Evolutionary conservation across 2,113 vertebrate species (phyloP).

Genomic region (Mormyrus lacerda): DNA sequence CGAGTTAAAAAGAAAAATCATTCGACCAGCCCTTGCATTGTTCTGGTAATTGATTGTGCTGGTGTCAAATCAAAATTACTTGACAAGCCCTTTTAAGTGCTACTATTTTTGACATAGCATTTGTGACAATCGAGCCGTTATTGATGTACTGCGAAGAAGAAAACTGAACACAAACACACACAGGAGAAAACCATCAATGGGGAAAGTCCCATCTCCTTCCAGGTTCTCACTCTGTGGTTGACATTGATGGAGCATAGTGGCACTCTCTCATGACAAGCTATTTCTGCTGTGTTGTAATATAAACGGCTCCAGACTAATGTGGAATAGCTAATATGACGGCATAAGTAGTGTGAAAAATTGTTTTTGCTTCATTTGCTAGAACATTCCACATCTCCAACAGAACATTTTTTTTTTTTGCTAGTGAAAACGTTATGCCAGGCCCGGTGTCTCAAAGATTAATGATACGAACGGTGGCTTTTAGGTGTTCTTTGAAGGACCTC

Average conservation of each 20-base stretch:
- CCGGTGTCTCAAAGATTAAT: background rate
- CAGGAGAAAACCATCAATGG: background rate
- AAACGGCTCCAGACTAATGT: background rate
- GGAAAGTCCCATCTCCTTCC: background rate
- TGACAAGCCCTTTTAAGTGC: background rate
- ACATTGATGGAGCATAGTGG: background rate
- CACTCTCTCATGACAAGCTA: background rate
- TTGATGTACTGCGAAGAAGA: background rate
- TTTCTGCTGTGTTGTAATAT: background rate
- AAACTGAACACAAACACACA: background rate
- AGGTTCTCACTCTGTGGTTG: background rate
- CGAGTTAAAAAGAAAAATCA: background rate
- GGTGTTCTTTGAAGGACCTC: background rate
- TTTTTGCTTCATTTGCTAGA: background rate
- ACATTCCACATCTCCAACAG: background rate
- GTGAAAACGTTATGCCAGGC: background rate
- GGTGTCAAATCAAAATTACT: background rate
- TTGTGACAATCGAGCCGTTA: background rate
- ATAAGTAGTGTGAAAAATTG: background rate
- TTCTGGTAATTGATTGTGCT: background rate
- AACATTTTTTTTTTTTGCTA: background rate
- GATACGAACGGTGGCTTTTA: background rate
- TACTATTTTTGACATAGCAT: background rate
- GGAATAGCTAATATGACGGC: background rate
- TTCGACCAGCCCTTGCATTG: background rate